Evolutionary conservation across 2,888 invertebrate species (phyloP).

Genomic region (Apotomis capreana): DNA sequence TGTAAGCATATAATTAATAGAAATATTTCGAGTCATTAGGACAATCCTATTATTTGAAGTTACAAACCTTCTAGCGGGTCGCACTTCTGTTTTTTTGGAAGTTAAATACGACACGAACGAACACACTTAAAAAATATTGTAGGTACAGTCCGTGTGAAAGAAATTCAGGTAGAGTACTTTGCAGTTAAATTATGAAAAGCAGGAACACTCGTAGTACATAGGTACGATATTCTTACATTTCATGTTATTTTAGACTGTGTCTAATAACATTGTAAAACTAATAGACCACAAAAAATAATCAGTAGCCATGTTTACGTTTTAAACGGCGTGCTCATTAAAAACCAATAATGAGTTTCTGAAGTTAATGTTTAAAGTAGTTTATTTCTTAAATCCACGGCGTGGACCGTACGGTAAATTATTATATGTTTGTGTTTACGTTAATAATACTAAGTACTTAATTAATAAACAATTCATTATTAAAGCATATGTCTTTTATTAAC

Average conservation of each 20-base stretch:
- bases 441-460: conserved; percentile 24
- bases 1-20: background rate
- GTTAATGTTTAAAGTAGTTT: background rate
- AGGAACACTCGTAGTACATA: too few species aligned
- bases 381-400: background rate
- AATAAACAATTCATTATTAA: background rate
- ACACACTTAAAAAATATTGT: too few species aligned
- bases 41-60: background rate
- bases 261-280: background rate
- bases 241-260: background rate
- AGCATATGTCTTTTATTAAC: too few species aligned
- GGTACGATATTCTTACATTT: background rate
- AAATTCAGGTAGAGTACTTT: too few species aligned
- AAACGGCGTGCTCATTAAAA: conserved; percentile 8
- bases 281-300: conserved; percentile 16
- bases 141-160: too few species aligned
- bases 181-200: too few species aligned
- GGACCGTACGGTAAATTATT: conserved; percentile 3
- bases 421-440: background rate
- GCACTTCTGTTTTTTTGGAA: too few species aligned
- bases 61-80: background rate
- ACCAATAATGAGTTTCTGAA: conserved; percentile 6
- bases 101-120: too few species aligned
- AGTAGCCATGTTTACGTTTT: background rate
- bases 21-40: background rate